phyloP scores from a whole-genome alignment of 2,113 vertebrate genomes.

The Thymallus thymallus region DNA sequence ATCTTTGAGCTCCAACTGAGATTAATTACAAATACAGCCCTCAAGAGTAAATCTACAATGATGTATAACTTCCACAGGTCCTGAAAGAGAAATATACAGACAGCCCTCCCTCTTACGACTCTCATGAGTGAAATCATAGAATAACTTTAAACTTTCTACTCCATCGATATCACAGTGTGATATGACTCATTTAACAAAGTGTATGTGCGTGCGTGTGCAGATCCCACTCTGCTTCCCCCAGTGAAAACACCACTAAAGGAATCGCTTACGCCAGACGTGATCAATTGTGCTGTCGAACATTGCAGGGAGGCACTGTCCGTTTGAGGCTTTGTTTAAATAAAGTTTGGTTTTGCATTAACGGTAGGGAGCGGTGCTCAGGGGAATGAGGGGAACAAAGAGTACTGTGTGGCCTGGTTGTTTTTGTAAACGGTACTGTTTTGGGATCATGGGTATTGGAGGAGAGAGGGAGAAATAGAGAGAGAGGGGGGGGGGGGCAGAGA shows the following conservation, averaged over 20 bases:
- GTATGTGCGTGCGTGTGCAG: too few species aligned
- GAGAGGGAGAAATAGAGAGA: background rate
- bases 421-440: constrained; percentile 15
- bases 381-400: constrained; percentile 40
- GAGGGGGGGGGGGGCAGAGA: background rate
- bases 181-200: too few species aligned
- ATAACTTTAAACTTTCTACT: background rate
- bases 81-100: constrained; percentile 57
- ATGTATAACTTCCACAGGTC: constrained; percentile 41
- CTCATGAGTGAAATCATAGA: background rate
- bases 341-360: constrained; percentile 35
- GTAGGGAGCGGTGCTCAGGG: constrained; percentile 48
- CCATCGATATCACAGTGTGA: too few species aligned
- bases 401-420: constrained; percentile 37
- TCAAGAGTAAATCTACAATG: constrained; percentile 20
- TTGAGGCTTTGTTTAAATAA: constrained; percentile 45
- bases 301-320: constrained; percentile 6
- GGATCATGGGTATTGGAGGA: background rate
- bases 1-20: constrained; percentile 43
- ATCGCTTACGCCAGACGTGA: background rate
- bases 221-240: too few species aligned
- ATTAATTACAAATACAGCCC: constrained; percentile 49
- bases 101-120: constrained; percentile 6
- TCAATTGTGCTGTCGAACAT: constrained; percentile 13
- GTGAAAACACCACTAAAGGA: too few species aligned